A percentile compares a stretch with the other conserved stretches of the same genome.
Conservation (phyloP, 2,797 vertebrate species). For the Cercopithecus mitis region DNA sequence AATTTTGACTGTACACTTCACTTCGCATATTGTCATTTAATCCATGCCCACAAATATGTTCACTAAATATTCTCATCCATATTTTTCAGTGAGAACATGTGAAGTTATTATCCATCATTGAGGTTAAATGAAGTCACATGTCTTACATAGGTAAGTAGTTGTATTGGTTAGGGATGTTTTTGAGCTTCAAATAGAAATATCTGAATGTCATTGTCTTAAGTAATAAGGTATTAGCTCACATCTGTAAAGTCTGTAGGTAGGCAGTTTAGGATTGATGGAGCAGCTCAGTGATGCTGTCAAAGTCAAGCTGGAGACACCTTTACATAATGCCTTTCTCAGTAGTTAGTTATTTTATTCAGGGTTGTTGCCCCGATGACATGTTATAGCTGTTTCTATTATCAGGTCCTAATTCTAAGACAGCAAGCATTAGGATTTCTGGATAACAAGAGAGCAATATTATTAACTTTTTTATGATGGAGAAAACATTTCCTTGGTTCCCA, state of each 20-base stretch:
- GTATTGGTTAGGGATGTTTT: too few relatives aligned
- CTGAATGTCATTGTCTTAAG: not conserved
- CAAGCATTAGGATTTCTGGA: not conserved
- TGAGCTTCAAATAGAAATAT: not conserved
- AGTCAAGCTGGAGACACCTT: not conserved
- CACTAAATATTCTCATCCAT: not conserved
- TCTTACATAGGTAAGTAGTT: not conserved
- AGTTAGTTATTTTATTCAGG: not conserved
- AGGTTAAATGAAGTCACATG: not conserved
- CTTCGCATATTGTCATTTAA: not conserved
- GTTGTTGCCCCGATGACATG: not conserved
- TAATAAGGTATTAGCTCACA: not conserved
- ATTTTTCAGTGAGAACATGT: not conserved
- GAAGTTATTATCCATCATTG: not conserved
- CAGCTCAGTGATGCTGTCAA: not conserved
- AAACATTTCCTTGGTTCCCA: not conserved
- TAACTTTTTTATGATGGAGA: not conserved
- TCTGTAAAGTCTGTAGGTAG: not conserved
- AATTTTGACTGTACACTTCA: not conserved
- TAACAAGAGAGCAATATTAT: not conserved
- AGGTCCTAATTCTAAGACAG: not conserved
- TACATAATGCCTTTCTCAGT: not conserved
- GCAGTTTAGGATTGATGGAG: not conserved
- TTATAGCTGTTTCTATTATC: not conserved
- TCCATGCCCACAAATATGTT: not conserved